Percentiles rank a stretch among this genome's conserved stretches.
Evolutionary conservation across 2,888 invertebrate genomes (phyloP).

Genomic region (Nycteola revayana): DNA sequence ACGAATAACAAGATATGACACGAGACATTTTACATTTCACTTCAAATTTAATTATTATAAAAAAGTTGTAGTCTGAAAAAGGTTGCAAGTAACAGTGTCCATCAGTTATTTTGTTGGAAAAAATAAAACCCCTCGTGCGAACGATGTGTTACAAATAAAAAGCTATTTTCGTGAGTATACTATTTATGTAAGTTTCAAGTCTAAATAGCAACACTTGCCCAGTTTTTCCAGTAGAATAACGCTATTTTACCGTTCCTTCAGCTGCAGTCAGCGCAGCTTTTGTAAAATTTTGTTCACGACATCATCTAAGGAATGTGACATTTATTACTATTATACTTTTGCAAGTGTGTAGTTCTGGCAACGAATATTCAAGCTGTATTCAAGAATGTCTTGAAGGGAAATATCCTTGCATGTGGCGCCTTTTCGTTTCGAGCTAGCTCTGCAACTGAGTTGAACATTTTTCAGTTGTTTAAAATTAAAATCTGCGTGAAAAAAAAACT

Average conservation of each 20-base stretch:
- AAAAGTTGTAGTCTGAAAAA: too few relatives aligned
- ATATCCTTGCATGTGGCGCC: slow-evolving; percentile 26
- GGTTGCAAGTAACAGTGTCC: too few relatives aligned
- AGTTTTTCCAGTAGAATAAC: slow-evolving; percentile 28
- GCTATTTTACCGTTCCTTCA: slow-evolving; percentile 23
- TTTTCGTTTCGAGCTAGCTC: slow-evolving; percentile 20
- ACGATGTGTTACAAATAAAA: too few relatives aligned
- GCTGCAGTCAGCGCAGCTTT: slow-evolving; percentile 19
- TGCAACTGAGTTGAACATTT: slow-evolving; percentile 29
- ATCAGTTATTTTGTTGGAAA: too few relatives aligned
- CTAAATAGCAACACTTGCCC: too few relatives aligned
- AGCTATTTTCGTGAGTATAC: too few relatives aligned
- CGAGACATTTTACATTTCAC: too few relatives aligned
- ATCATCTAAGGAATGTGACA: slow-evolving; percentile 32
- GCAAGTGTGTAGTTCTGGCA: slow-evolving; percentile 18
- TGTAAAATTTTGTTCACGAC: slow-evolving; percentile 19
- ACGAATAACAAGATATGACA: too few relatives aligned
- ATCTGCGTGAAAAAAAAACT: slow-evolving; percentile 29
- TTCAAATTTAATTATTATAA: too few relatives aligned
- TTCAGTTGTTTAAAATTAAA: slow-evolving; percentile 34
- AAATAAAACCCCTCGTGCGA: too few relatives aligned
- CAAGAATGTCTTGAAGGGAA: slow-evolving; percentile 25
- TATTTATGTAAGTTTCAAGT: too few relatives aligned
- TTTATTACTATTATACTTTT: slow-evolving; percentile 36
- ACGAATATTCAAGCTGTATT: slow-evolving; percentile 30